Evolutionary conservation across 2,888 invertebrate genomes (phyloP).

Genomic region (Thecophora atra): DNA sequence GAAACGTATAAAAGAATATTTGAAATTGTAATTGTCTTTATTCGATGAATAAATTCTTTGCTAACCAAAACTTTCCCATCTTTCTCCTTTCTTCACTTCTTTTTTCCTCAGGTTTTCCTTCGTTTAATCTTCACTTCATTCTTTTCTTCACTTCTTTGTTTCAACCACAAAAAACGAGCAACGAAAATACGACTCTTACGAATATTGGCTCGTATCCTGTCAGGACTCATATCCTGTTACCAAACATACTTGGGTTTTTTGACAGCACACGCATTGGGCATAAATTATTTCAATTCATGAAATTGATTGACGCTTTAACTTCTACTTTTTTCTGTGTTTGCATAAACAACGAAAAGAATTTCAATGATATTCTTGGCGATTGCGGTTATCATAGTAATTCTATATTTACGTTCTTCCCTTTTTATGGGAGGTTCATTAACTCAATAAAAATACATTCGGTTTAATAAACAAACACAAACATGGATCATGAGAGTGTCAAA

Average conservation of each 20-base stretch:
- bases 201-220: background rate
- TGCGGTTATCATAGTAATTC: background rate
- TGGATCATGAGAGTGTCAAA: constrained; percentile 40
- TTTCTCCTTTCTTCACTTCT: no score
- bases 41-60: no score
- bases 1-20: no score
- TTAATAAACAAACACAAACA: background rate
- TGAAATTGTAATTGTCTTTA: no score
- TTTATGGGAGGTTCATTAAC: no score
- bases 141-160: no score
- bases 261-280: constrained; percentile 22
- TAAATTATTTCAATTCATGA: constrained; percentile 22
- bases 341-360: background rate
- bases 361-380: background rate
- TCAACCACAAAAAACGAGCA: no score
- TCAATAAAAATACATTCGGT: no score
- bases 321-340: background rate
- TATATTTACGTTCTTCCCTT: background rate
- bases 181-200: no score
- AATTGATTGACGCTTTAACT: constrained; percentile 3
- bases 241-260: background rate
- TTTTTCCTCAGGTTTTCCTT: no score
- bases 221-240: background rate
- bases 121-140: no score
- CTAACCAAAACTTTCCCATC: no score